These are phyloP conservation scores for Lithobates pipiens DNA, from an alignment of 2,797 vertebrate genomes.

Conservation along the genomic window DNA sequence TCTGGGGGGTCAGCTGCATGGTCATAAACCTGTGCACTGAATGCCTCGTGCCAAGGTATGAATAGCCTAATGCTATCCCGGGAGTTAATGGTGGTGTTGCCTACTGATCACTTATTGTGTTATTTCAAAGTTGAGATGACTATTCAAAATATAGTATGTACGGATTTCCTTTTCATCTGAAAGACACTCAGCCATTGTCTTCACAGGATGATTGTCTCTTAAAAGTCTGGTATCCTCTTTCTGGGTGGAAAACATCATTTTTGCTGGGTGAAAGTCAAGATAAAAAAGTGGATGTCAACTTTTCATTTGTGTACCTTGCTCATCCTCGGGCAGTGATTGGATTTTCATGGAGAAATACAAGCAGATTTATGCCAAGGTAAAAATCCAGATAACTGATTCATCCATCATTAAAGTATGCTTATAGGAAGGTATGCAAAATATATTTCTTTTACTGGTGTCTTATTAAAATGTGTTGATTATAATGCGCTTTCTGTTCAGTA, in stretches of 20 bases:
- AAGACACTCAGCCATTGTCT: conserved; percentile 29
- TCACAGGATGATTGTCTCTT: conserved; percentile 93
- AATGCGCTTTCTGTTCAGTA: not conserved
- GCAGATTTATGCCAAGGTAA: conserved; percentile 85
- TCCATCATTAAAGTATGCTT: not conserved
- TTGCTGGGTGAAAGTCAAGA: conserved; percentile 86
- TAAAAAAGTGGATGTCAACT: conserved; percentile 79
- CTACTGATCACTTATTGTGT: too few species aligned
- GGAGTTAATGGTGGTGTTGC: too few species aligned
- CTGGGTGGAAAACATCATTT: conserved; percentile 93
- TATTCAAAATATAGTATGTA: too few species aligned
- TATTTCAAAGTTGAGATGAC: too few species aligned
- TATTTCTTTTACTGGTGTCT: not conserved
- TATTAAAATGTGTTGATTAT: not conserved
- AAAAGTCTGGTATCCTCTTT: conserved; percentile 96
- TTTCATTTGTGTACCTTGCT: conserved; percentile 82
- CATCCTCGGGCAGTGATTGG: conserved; percentile 84
- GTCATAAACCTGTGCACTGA: too few species aligned
- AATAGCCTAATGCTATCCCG: too few species aligned
- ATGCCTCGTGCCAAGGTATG: too few species aligned
- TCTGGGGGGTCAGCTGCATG: too few species aligned
- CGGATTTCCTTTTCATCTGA: not conserved
- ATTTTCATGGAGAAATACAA: conserved; percentile 84
- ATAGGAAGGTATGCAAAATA: not conserved
- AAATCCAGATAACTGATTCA: conserved; percentile 37